These are phyloP conservation scores for Sycophila texana DNA, from an alignment of 2,888 invertebrate species.

Conservation along the genomic window DNA sequence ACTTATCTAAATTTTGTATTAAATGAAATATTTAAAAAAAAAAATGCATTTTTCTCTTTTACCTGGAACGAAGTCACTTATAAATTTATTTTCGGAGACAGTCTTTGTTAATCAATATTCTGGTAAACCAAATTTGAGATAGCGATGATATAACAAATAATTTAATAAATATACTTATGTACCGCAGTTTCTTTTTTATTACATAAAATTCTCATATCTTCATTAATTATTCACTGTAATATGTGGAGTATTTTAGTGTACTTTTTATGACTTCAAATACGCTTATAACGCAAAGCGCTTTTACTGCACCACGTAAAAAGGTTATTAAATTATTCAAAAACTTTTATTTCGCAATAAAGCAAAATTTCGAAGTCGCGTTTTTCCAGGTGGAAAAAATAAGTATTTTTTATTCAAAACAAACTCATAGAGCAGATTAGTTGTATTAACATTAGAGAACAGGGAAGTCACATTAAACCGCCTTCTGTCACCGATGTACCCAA, in stretches of 20 bases:
- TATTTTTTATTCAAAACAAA: slow-evolving; percentile 18
- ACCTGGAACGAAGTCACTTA: no score
- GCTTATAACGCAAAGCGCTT: background rate
- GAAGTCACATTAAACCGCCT: background rate
- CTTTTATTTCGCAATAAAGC: background rate
- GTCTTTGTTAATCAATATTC: no score
- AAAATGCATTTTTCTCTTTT: background rate
- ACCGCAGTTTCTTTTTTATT: no score
- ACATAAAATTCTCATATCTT: background rate
- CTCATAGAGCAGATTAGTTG: background rate
- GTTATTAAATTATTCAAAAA: background rate
- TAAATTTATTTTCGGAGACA: no score
- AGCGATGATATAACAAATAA: slow-evolving; percentile 20
- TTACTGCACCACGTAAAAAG: background rate
- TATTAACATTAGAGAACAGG: no score
- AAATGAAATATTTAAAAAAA: background rate
- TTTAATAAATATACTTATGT: no score
- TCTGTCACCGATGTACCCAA: slow-evolving; percentile 10
- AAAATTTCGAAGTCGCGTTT: no score
- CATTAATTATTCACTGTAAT: background rate
- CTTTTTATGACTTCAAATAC: background rate
- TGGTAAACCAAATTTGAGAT: no score
- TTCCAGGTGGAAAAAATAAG: no score
- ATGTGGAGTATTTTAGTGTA: background rate
- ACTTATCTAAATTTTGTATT: no score